These are phyloP conservation scores for Chondrosia reniformis DNA, from an alignment of 37 sponge, comb jelly and placozoan species.

Conservation along the genomic window DNA sequence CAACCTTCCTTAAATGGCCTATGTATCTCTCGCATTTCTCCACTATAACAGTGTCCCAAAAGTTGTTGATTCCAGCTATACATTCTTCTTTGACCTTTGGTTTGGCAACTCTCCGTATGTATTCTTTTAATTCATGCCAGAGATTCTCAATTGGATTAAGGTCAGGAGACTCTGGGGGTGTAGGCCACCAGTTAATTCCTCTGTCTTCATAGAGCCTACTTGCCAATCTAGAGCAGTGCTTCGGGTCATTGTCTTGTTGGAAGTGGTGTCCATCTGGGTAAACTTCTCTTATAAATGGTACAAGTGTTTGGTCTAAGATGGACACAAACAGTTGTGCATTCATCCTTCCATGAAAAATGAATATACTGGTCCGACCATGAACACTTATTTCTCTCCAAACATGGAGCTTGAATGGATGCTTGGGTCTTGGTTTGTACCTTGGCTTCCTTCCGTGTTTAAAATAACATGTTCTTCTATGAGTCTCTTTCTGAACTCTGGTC, in stretches of 20 bases:
- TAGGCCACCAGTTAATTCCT: conserved; percentile 16
- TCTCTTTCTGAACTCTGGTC: conserved; percentile 6
- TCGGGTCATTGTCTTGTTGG: conserved; percentile 14
- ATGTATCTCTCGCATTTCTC: not conserved
- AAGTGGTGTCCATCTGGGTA: not conserved
- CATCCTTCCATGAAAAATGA: conserved; percentile 3
- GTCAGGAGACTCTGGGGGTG: conserved; percentile 9
- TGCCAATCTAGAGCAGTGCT: not conserved
- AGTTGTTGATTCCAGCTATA: not conserved
- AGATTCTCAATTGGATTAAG: conserved; percentile 5
- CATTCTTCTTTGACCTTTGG: not conserved
- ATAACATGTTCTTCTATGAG: not conserved
- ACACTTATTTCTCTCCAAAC: conserved; percentile 8
- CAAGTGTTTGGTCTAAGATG: not conserved
- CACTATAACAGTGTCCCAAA: not conserved
- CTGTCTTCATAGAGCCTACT: not conserved
- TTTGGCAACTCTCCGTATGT: not conserved
- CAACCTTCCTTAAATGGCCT: not conserved
- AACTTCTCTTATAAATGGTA: not conserved
- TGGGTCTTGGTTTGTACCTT: not conserved
- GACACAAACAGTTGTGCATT: not conserved
- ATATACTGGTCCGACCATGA: not conserved
- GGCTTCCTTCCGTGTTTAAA: not conserved
- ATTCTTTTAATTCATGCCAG: not conserved
- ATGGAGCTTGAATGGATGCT: conserved; percentile 9